A percentile compares a stretch with the other conserved stretches of the same genome.
Conservation (phyloP, 2,113 vertebrate species). For the Noturus placidus region DNA sequence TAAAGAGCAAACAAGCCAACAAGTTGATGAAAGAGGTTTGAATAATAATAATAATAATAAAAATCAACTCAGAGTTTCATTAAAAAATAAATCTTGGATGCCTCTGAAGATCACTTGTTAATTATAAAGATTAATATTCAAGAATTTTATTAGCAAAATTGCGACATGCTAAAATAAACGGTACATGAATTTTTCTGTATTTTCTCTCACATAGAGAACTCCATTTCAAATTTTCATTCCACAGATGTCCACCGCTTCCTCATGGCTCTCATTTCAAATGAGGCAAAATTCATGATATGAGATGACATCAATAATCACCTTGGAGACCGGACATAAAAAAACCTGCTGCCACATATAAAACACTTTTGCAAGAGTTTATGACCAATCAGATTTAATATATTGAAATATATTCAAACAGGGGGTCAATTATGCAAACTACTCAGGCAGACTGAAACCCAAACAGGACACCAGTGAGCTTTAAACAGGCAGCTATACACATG, state of each 20-base stretch:
- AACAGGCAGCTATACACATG: slow-evolving; percentile 44
- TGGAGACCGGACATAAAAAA: slow-evolving; percentile 41
- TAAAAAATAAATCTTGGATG: neutral
- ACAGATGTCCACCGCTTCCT: neutral
- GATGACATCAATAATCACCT: slow-evolving; percentile 55
- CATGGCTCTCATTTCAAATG: slow-evolving; percentile 34
- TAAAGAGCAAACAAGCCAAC: neutral
- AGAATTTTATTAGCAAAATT: neutral
- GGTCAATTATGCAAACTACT: slow-evolving; percentile 54
- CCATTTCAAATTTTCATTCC: slow-evolving; percentile 21
- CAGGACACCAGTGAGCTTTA: slow-evolving; percentile 47
- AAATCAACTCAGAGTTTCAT: neutral
- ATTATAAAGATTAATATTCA: neutral
- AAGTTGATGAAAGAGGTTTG: neutral
- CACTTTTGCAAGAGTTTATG: slow-evolving; percentile 51
- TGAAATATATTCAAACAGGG: slow-evolving; percentile 55
- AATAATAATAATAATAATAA: neutral
- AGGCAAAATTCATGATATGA: slow-evolving; percentile 47
- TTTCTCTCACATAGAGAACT: neutral
- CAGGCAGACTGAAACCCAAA: slow-evolving; percentile 43
- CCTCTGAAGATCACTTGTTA: neutral
- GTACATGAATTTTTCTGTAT: neutral
- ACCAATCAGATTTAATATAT: slow-evolving; percentile 56
- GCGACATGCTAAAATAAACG: neutral
- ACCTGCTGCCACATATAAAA: slow-evolving; percentile 53